Percentiles rank a stretch among this genome's conserved stretches.
These are phyloP conservation scores for Cromileptes altivelis DNA, from an alignment of 2,113 vertebrate species.

Conservation along the genomic window DNA sequence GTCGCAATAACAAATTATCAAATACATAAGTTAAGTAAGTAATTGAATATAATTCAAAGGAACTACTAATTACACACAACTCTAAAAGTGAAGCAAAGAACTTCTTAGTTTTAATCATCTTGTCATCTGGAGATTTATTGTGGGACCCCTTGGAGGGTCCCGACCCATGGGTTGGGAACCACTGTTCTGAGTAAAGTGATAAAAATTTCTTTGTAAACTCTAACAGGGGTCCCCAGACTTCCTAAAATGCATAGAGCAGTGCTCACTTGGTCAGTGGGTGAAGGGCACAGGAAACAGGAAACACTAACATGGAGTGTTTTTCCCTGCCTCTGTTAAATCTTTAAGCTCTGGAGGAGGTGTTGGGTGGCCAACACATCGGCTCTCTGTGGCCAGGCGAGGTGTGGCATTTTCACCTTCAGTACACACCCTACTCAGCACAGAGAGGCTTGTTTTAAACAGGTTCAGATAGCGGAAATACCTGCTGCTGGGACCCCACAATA, in stretches of 20 bases:
- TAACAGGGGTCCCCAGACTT: not conserved
- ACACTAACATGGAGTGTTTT: conserved; percentile 29
- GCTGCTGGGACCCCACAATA: conserved; percentile 4
- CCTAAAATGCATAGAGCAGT: not conserved
- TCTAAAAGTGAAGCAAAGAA: too few species aligned
- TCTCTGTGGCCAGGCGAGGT: conserved; percentile 34
- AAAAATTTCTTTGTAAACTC: not conserved
- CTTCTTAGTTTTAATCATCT: too few species aligned
- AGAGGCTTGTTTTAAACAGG: conserved; percentile 17
- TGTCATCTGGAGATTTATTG: not conserved
- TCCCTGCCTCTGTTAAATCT: conserved; percentile 17
- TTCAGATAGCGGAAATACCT: conserved; percentile 19
- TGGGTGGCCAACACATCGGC: not conserved
- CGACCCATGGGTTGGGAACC: not conserved
- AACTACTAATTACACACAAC: too few species aligned
- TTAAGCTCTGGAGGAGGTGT: not conserved
- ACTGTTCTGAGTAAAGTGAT: not conserved
- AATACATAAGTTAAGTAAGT: not conserved
- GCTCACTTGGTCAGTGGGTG: conserved; percentile 18
- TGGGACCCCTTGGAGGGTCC: not conserved
- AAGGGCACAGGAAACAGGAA: conserved; percentile 59
- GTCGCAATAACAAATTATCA: not conserved
- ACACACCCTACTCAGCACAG: conserved; percentile 17
- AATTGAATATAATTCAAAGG: too few species aligned
- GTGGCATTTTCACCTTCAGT: conserved; percentile 23